phyloP scores from a whole-genome alignment of 2,113 vertebrate species.

The Phocoena phocoena region DNA sequence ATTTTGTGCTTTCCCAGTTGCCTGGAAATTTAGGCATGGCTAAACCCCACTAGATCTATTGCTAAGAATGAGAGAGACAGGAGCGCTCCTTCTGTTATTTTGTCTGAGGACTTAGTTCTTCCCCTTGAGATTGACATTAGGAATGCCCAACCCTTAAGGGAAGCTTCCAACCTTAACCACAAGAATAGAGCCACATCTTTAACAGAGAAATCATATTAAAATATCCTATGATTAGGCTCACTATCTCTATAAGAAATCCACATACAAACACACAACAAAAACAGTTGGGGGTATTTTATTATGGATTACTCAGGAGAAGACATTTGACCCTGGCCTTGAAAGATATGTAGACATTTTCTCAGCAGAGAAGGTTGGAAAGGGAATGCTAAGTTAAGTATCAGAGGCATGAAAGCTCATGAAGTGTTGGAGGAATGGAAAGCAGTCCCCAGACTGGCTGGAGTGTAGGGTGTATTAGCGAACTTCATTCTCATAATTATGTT shows the following conservation, averaged over 20 bases:
- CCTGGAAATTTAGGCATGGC: neutral
- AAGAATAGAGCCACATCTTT: neutral
- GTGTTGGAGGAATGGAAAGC: neutral
- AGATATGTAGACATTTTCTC: neutral
- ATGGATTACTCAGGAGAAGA: neutral
- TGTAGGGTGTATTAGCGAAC: neutral
- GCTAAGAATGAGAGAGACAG: neutral
- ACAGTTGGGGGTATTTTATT: neutral
- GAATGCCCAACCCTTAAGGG: neutral
- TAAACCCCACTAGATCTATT: neutral
- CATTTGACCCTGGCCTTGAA: neutral
- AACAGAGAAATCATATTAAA: neutral
- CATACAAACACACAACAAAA: neutral
- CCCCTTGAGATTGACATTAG: neutral
- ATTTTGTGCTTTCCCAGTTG: neutral
- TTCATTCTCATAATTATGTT: neutral
- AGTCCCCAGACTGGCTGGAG: neutral
- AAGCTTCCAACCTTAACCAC: neutral
- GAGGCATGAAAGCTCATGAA: neutral
- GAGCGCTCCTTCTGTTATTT: neutral
- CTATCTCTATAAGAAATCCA: neutral
- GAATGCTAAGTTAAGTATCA: neutral
- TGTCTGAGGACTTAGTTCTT: neutral
- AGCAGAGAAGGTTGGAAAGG: neutral
- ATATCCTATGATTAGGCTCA: neutral